Conservation (phyloP, 2,888 invertebrate species). For the Drosophila emarginata region DNA sequence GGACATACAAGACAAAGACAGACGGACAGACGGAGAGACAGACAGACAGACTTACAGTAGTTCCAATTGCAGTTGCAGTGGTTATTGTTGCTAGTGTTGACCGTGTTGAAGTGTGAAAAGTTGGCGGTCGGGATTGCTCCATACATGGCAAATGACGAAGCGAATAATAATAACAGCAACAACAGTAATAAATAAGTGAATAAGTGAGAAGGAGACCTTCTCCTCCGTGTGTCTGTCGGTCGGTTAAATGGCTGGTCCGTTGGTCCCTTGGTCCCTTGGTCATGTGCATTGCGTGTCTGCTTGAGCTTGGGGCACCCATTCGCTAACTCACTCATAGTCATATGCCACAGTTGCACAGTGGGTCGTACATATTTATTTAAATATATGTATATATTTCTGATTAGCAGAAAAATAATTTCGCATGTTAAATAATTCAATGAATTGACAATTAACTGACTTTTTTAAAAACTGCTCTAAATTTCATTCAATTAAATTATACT, state of each 20-base stretch:
- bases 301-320: slow-evolving; percentile 15
- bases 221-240: slow-evolving; percentile 1
- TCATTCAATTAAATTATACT: too few relatives aligned
- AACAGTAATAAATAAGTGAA: slow-evolving; percentile 24
- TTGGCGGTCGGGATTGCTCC: slow-evolving; percentile 42
- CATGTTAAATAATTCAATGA: too few relatives aligned
- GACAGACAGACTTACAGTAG: slow-evolving; percentile 15
- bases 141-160: slow-evolving; percentile 46
- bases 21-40: too few relatives aligned
- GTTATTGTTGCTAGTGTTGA: slow-evolving; percentile 29
- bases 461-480: too few relatives aligned
- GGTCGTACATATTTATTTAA: too few relatives aligned
- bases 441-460: too few relatives aligned
- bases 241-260: neutral
- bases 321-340: slow-evolving; percentile 2
- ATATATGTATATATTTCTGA: too few relatives aligned
- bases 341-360: slow-evolving; percentile 1
- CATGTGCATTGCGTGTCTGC: slow-evolving; percentile 44
- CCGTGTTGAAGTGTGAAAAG: slow-evolving; percentile 53
- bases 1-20: slow-evolving; percentile 9
- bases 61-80: slow-evolving; percentile 22
- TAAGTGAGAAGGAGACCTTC: slow-evolving; percentile 15
- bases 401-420: too few relatives aligned
- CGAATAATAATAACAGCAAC: slow-evolving; percentile 24
- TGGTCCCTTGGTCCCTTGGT: slow-evolving; percentile 3